Evolutionary conservation across 1,140 invertebrate species (phyloP), one percentile per base, ranked within the genome.

Genomic region (Drosophila tani): DNA sequence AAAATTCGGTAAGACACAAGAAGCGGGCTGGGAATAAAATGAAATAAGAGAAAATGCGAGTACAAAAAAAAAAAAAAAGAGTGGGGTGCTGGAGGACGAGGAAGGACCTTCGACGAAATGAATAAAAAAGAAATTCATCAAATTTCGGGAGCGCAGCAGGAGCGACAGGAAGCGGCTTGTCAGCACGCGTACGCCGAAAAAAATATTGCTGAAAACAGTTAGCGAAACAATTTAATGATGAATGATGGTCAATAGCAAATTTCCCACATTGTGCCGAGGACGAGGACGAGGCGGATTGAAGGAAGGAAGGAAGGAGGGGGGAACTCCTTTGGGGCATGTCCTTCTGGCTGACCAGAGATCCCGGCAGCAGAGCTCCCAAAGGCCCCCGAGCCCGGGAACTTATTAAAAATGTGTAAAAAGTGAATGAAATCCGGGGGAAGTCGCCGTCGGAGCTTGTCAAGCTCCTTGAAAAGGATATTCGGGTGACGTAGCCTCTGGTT

Each of bases 181-280:
- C 84, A 83, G 83, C 80, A 87, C 65, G 66, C 75, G 65, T 66
- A 79, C 51, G 43, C 12, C 51, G 59, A 80, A 57, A 66, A 71
- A 81, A 55, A 81, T 71, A 81, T 81, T 75, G 76, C 67, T 81
- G 81, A 87, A 88, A 86, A 87, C 81, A 87, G 80, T 87, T 87
- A 88, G 84, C 81, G 84, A 87, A 87, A 87, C 84, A 87, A 87
- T 87, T 87, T 87, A 87, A 87, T 87, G 84, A 87, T 87, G 84
- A 87, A 87, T 87, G 84, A 87, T 87, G 84, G 84, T 87, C 84
- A 87, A 87, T 83, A 53, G 62, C 60, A 49, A 82, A 86, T 82
- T 69, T 73, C 70, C 51, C 63, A 57, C 49, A 56, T 63, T 56
- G 64, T 57, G 35, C 38, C n/a, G 17, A 32, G 27, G 35, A 43